Conservation (phyloP, 1,140 invertebrate genomes). For the Callitettix versicolor region DNA sequence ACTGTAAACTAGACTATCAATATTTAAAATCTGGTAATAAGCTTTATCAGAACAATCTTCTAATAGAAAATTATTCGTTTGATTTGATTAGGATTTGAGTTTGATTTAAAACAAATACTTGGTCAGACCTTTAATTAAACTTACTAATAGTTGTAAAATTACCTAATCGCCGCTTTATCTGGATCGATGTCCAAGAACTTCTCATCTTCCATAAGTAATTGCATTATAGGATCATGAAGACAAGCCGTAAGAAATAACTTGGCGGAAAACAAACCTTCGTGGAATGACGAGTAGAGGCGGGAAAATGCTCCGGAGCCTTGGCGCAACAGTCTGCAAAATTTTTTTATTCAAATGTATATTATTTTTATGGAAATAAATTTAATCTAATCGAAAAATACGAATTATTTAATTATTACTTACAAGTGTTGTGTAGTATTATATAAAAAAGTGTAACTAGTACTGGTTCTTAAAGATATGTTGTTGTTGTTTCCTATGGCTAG, state of each 20-base stretch:
- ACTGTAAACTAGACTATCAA: too few species aligned
- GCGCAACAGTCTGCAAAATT: conserved; percentile 51
- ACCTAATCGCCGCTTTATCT: conserved; percentile 62
- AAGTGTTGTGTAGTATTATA: neutral
- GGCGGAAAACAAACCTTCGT: conserved; percentile 81
- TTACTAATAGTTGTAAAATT: too few species aligned
- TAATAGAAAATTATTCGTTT: too few species aligned
- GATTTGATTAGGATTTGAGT: too few species aligned
- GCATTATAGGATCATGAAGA: conserved; percentile 82
- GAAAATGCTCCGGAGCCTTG: conserved; percentile 82
- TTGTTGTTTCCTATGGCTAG: too few species aligned
- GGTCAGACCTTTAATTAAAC: too few species aligned
- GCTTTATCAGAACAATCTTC: too few species aligned
- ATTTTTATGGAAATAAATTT: conserved; percentile 4
- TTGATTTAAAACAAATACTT: too few species aligned
- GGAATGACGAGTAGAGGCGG: conserved; percentile 78
- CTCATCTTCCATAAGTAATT: conserved; percentile 86
- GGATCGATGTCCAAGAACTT: conserved; percentile 88
- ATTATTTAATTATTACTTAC: neutral
- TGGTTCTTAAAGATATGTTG: too few species aligned
- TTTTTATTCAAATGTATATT: conserved; percentile 13
- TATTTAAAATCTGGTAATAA: too few species aligned
- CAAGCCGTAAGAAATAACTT: conserved; percentile 88
- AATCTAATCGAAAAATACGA: neutral
- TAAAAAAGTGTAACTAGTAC: too few species aligned